Base-by-base conservation (phyloP, 2,797 vertebrate species). In the Pseudochaenichthys georgianus region DNA sequence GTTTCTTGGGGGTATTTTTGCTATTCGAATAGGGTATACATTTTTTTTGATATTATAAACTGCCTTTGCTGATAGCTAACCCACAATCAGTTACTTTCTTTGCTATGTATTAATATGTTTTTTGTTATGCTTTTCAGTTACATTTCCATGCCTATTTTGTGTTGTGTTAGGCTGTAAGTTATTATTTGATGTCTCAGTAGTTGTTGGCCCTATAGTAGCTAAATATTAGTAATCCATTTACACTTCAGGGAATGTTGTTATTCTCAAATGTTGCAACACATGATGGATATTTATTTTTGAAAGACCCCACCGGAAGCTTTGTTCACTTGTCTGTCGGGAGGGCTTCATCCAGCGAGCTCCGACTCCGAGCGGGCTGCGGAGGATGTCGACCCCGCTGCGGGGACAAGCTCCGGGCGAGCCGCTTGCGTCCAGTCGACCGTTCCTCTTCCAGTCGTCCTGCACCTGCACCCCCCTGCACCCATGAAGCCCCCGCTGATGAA, bases 401-500 rank as follows among this genome's bases (percentile, higher is more conserved):
- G 80, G 91, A 90, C 88, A 58, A 71, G 70, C 89, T 84, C 83
- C 85, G 78, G 90, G 85, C 88, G 74, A 88, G 81, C 91, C 87
- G 90, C 77, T 48, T 16, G 77, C 45, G 82, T 77, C 82, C 80
- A 59, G 73, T 21, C 75, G 81, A 70, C 70, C n/a, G 28, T 48
- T 66, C 38, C 73, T 64, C 60, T n/a, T 65, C 34, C 48, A n/a
- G 68, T 78, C 75, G 74, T 41, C 48, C 67, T 41, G 45, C 70
- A 15, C 72, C 68, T 9, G 66, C 72, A 46, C 19, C 78, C 43
- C 63, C 11, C 76, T 47, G 89, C 87, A 70, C 90, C 55, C 61
- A 94, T 94, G 94, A 94, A 91, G 90, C 91, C 90, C 68, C 88
- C 89, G 77, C 88, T 64, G 83, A 88, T 91, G 91, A 92, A 89